Conservation (phyloP, 2,113 vertebrate genomes). For the Pituophis catenifer region DNA sequence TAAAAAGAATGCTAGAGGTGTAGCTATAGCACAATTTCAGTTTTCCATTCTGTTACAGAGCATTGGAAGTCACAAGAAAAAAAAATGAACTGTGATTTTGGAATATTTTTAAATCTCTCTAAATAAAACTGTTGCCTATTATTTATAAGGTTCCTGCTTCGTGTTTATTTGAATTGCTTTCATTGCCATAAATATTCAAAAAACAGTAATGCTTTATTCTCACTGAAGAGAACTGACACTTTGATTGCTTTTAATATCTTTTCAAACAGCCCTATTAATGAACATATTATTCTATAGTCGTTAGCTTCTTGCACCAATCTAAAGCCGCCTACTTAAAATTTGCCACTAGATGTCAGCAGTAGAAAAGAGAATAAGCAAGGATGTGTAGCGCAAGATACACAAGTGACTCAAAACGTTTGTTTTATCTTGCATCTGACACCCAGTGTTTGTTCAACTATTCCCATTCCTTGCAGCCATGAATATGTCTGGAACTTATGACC, state of each 20-base stretch:
- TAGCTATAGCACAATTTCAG: background rate
- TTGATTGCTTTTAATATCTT: background rate
- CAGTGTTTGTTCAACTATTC: background rate
- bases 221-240: background rate
- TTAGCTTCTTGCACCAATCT: background rate
- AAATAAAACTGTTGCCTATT: background rate
- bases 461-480: background rate
- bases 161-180: background rate
- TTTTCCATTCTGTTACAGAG: background rate
- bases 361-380: background rate
- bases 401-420: background rate
- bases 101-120: background rate
- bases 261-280: background rate
- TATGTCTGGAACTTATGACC: background rate
- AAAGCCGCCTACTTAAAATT: background rate
- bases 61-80: background rate
- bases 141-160: background rate
- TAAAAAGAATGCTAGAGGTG: too few species aligned
- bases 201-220: background rate
- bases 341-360: conserved; percentile 66
- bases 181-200: background rate
- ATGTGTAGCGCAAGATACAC: background rate
- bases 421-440: background rate
- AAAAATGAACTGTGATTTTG: background rate
- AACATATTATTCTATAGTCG: background rate